phyloP scores from a whole-genome alignment of 1,140 invertebrate genomes.

The Drosophila sucinea region DNA sequence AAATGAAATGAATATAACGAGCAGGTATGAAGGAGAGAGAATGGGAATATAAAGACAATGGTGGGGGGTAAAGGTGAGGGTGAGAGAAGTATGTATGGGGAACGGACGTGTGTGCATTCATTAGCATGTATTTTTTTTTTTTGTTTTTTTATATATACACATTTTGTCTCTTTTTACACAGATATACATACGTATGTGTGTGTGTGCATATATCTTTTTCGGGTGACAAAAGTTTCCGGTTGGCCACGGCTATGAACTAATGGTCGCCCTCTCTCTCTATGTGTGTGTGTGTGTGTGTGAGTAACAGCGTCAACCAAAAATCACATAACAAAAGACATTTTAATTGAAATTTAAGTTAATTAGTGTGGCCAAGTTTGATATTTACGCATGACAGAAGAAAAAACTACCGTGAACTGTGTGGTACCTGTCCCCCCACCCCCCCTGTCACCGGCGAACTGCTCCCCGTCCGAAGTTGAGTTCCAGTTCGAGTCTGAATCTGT shows the following conservation, averaged over 20 bases:
- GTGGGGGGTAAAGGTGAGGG: background rate
- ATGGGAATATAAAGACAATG: background rate
- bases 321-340: conserved; percentile 80
- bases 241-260: conserved; percentile 74
- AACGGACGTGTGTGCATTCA: conserved; percentile 60
- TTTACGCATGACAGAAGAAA: conserved; percentile 56
- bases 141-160: conserved; percentile 8
- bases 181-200: background rate
- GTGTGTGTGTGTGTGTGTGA: background rate
- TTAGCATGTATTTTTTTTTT: conserved; percentile 47
- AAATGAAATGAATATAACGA: conserved; percentile 37
- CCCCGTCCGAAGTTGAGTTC: background rate
- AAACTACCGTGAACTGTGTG: background rate
- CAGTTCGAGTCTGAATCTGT: conserved; percentile 15
- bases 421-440: background rate
- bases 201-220: conserved; percentile 24
- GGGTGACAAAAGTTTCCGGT: conserved; percentile 80
- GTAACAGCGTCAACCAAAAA: conserved; percentile 46
- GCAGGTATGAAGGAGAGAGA: background rate
- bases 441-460: background rate
- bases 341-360: conserved; percentile 81
- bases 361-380: conserved; percentile 55
- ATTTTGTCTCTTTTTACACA: background rate
- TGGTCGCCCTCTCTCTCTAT: conserved; percentile 20
- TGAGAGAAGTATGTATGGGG: conserved; percentile 1